Base-by-base conservation (phyloP, 2,888 invertebrate species). In the Lymantria dispar region DNA sequence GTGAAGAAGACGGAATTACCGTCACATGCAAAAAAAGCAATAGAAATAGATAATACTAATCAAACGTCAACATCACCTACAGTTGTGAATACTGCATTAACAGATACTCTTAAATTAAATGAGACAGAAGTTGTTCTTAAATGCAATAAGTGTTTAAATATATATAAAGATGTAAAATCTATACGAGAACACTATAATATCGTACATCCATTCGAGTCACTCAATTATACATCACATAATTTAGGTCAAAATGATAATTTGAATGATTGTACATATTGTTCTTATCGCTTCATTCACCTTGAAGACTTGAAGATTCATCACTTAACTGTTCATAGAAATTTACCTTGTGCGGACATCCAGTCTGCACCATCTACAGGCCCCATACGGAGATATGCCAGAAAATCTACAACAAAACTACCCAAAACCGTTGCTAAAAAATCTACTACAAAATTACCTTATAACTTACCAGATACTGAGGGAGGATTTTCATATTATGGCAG, bases 401-500 rank as follows among this genome's bases (percentile, higher is more conserved):
- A 86, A 58, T 86, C 85, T 0, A 85, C 85, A 0, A 70, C 85
- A 0, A 87, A 85, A 62, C 62, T 85, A 12, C 84, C 87, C 0
- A 64, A 62, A 11, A 8, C 69, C 0, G 70, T 86, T 0, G 88
- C 90, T 0, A 84, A 68, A 39, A 94, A 93, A 64, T 93, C 93
- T 0, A 93, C 93, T 0, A 90, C 92, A 11, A 87, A 83, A 62
- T 59, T 85, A 13, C 87, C 88, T 0, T 54, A 57, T 13, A 48
- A 47, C 15, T 46, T 53, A 0, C 63, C 54, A 0, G 41, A 31
- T 0, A 54, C 59, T 0, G 61, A 64, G 0, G 84, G 81, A 36
- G 33, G 10, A 1, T 91, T 77, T 58, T 92, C 93, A 0, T 92
- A 82, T 62, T 94, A 94, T 48, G 92, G 93, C 0, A 72, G 76